Evolutionary conservation across 2,113 vertebrate species (phyloP).

Genomic region (Enhydra lutris): DNA sequence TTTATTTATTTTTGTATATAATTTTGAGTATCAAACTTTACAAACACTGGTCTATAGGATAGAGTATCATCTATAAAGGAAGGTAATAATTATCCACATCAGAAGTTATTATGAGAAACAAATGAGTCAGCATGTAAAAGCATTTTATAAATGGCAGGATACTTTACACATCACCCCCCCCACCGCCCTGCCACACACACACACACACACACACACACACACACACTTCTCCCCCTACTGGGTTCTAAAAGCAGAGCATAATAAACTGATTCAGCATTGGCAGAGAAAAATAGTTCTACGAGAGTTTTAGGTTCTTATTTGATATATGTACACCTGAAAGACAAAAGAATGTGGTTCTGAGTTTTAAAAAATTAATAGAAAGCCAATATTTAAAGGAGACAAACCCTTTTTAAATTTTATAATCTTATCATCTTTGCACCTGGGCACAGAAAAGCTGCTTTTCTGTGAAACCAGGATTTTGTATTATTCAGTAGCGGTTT

Average conservation of each 20-base stretch:
- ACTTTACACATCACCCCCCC: background rate
- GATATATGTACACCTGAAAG: background rate
- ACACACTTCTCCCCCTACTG: background rate
- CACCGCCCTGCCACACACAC: no score
- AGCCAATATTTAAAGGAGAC: conserved; percentile 14
- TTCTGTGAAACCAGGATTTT: conserved; percentile 16
- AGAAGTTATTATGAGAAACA: background rate
- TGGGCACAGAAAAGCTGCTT: background rate
- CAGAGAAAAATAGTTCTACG: background rate
- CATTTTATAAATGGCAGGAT: background rate
- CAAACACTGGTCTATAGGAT: background rate
- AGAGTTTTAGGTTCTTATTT: background rate
- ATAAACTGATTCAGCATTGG: background rate
- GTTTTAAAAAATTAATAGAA: conserved; percentile 26
- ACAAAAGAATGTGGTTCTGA: background rate
- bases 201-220: background rate
- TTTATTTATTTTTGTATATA: background rate
- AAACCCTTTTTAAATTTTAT: conserved; percentile 13
- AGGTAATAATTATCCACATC: conserved; percentile 6
- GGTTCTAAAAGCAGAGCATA: background rate
- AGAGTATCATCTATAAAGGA: background rate
- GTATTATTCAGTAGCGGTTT: background rate
- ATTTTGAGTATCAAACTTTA: background rate
- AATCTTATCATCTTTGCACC: background rate
- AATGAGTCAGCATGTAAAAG: background rate